Conservation (phyloP, 1,140 invertebrate genomes). For the Ditylenchus dipsaci region DNA sequence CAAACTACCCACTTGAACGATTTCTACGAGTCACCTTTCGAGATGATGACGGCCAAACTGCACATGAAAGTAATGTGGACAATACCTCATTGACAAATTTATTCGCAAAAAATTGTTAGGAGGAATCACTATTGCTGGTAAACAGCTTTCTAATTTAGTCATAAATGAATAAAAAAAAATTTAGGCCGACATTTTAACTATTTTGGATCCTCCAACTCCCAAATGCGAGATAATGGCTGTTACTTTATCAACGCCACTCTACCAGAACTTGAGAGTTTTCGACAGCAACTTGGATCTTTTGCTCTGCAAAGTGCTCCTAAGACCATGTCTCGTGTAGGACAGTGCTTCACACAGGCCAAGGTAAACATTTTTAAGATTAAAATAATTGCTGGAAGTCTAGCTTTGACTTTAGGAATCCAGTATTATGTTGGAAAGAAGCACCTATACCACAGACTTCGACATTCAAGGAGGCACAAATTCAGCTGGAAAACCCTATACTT, state of each 20-base stretch:
- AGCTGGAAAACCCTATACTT: slow-evolving; percentile 37
- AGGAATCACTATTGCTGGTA: slow-evolving; percentile 29
- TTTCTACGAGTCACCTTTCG: slow-evolving; percentile 38
- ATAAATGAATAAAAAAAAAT: background rate
- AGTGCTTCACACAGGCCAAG: slow-evolving; percentile 45
- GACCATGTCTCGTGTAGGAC: slow-evolving; percentile 49
- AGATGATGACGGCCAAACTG: slow-evolving; percentile 27
- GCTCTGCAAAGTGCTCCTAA: slow-evolving; percentile 39
- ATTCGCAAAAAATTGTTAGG: slow-evolving; percentile 26
- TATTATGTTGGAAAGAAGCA: slow-evolving; percentile 24
- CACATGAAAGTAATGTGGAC: slow-evolving; percentile 28
- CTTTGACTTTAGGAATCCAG: slow-evolving; percentile 18
- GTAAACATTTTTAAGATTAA: slow-evolving; percentile 7
- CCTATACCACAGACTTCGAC: slow-evolving; percentile 24
- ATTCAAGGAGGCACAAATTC: slow-evolving; percentile 30
- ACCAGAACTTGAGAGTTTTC: slow-evolving; percentile 32
- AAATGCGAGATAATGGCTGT: slow-evolving; percentile 47
- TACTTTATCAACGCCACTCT: slow-evolving; percentile 42
- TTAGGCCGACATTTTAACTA: slow-evolving; percentile 42
- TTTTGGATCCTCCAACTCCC: slow-evolving; percentile 48
- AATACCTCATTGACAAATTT: slow-evolving; percentile 25
- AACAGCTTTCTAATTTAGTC: background rate
- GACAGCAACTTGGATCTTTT: slow-evolving; percentile 17
- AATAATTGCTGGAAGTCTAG: no score
- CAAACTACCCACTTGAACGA: slow-evolving; percentile 33